These are phyloP conservation scores for Tonatia bakeri DNA, from an alignment of 2,113 vertebrate species.

Conservation along the genomic window DNA sequence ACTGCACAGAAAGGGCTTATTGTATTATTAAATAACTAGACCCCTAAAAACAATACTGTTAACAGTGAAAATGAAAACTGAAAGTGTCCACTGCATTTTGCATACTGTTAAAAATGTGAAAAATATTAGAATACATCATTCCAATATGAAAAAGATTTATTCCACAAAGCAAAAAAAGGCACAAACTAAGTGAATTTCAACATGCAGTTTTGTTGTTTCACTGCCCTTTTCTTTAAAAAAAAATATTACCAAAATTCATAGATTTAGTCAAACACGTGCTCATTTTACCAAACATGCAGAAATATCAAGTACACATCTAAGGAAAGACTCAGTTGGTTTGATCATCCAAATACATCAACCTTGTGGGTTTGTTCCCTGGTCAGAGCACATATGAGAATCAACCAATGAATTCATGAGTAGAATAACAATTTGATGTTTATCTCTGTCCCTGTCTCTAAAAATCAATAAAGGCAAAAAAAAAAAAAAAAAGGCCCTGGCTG, in stretches of 20 bases:
- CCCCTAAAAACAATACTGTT: not conserved
- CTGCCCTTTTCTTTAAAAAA: not conserved
- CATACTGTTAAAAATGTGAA: not conserved
- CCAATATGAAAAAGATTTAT: no score
- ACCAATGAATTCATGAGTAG: no score
- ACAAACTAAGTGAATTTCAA: not conserved
- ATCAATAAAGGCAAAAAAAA: no score
- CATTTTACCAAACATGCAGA: not conserved
- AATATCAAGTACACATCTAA: not conserved
- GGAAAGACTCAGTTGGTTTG: not conserved
- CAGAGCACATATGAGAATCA: no score
- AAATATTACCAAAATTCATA: not conserved
- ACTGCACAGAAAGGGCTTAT: not conserved
- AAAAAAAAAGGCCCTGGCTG: no score
- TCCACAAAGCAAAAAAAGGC: not conserved
- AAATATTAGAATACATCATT: not conserved
- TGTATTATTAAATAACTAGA: not conserved
- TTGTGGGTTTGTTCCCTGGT: no score
- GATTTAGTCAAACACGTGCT: not conserved
- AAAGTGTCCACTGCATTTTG: not conserved
- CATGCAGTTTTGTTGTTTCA: not conserved
- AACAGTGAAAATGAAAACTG: not conserved
- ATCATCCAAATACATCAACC: no score
- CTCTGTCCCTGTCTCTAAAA: no score
- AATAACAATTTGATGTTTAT: no score